phyloP scores from a whole-genome alignment of 2,113 vertebrate genomes.

The Forbesichthys agassizii region DNA sequence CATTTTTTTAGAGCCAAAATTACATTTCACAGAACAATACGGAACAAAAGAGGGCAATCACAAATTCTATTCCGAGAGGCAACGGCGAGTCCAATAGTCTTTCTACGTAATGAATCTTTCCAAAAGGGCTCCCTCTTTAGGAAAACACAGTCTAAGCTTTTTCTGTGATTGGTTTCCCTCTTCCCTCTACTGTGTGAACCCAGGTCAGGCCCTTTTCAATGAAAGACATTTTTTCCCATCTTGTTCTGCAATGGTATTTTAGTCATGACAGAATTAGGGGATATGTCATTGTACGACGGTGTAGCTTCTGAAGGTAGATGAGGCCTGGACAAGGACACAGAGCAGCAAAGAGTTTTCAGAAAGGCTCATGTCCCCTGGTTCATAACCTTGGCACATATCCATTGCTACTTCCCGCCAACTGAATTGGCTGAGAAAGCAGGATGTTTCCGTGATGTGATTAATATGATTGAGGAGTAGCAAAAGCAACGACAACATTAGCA shows the following conservation, averaged over 20 bases:
- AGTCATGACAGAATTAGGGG: slow-evolving; percentile 18
- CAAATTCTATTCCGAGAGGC: slow-evolving; percentile 43
- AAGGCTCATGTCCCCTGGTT: slow-evolving; percentile 57
- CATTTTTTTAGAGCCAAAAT: slow-evolving; percentile 55
- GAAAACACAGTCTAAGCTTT: slow-evolving; percentile 30
- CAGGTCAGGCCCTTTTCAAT: slow-evolving; percentile 4
- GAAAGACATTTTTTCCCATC: slow-evolving; percentile 25
- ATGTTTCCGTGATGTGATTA: slow-evolving; percentile 46
- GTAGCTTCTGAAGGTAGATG: slow-evolving; percentile 20
- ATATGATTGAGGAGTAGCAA: slow-evolving; percentile 11
- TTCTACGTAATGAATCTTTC: slow-evolving; percentile 51
- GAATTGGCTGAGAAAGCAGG: slow-evolving; percentile 40
- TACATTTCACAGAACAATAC: slow-evolving; percentile 59
- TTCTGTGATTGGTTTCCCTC: slow-evolving; percentile 64
- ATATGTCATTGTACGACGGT: slow-evolving; percentile 17
- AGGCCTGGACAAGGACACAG: slow-evolving; percentile 55
- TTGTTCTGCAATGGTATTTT: slow-evolving; percentile 15
- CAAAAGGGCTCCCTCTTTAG: slow-evolving; percentile 21
- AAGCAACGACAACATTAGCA: slow-evolving; percentile 3
- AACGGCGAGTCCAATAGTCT: slow-evolving; percentile 29
- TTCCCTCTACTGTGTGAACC: background rate
- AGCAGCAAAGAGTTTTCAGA: slow-evolving; percentile 58
- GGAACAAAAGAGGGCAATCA: slow-evolving; percentile 45
- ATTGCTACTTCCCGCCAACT: slow-evolving; percentile 58
- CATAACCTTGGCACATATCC: slow-evolving; percentile 61